Evolutionary conservation across 2,888 invertebrate species (phyloP), one percentile per base, ranked within the genome.

Genomic region (Augiades crinisus): DNA sequence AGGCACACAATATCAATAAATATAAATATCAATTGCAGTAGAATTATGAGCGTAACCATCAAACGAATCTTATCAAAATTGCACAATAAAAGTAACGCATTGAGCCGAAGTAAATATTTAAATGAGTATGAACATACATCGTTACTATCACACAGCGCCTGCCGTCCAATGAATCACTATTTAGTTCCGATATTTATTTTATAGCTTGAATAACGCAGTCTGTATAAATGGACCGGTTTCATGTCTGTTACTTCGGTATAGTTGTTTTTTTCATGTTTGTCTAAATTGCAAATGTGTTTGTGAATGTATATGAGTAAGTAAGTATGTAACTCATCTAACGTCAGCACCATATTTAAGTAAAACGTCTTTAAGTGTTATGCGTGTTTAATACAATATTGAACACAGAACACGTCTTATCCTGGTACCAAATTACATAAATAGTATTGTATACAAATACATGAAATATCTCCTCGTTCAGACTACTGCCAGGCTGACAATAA

Each of bases 101-200:
- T 17, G 30, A 31, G 30, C 19, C 22, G 36, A 45, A 17, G 36
- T 54, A 52, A 53, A 58, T 45, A 55, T 50, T 58, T 47, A 36
- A 40, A 49, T 10, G 37, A 33, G 24, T 41, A 55, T n/a, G 34
- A 44, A 38, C 34, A 24, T 14, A 22, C 40, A 30, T 19, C 44
- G 16, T 30, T 46, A 27, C 34, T 22, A 36, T 27, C n/a, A 30
- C 17, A 30, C 45, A 12, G 17, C n/a, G 49, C 43, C 46, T 45
- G 46, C 46, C 51, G 13, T 36, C 17, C 27, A 44, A 47, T 33
- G 40, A 52, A 38, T 24, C 22, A 16, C 44, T 46, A 10, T 52
- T 45, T 24, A 47, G 36, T 24, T 43, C 10, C 21, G 12, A n/a
- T 40, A 33, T 47, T 55, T 55, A 22, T 19, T 51, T 47, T 40